These are phyloP conservation scores for Kryphioiulus occultus DNA, from an alignment of 2,888 invertebrate genomes.

Conservation along the genomic window DNA sequence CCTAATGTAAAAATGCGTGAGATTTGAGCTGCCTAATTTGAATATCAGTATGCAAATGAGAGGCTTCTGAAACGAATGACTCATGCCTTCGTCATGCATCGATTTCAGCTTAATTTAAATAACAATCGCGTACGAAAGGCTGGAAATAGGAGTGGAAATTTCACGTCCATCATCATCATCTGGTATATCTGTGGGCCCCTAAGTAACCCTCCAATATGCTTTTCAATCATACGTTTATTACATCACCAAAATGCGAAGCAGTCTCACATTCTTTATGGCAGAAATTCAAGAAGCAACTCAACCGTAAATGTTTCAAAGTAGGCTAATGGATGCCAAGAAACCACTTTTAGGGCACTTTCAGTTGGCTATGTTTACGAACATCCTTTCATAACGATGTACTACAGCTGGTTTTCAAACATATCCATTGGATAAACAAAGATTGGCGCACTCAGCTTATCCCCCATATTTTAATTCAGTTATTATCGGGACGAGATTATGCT, in stretches of 20 bases:
- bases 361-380: neutral
- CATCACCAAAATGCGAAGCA: neutral
- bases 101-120: slow-evolving; percentile 25
- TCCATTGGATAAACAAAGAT: neutral
- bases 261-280: slow-evolving; percentile 12
- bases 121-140: neutral
- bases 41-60: slow-evolving; percentile 13
- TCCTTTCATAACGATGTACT: neutral
- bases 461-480: neutral
- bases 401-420: neutral
- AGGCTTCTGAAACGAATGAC: neutral
- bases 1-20: neutral
- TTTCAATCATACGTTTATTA: slow-evolving; percentile 25
- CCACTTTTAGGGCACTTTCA: slow-evolving; percentile 13
- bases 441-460: neutral
- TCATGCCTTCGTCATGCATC: neutral
- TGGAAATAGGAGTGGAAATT: slow-evolving; percentile 4
- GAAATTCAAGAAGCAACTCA: neutral
- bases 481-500: neutral
- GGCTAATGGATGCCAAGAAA: slow-evolving; percentile 25
- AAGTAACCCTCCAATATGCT: neutral
- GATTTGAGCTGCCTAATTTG: neutral
- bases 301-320: slow-evolving; percentile 24
- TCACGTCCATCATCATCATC: neutral
- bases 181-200: neutral